Base-by-base conservation (phyloP, 92 coral and sea anemone species). In the Porites rus region DNA sequence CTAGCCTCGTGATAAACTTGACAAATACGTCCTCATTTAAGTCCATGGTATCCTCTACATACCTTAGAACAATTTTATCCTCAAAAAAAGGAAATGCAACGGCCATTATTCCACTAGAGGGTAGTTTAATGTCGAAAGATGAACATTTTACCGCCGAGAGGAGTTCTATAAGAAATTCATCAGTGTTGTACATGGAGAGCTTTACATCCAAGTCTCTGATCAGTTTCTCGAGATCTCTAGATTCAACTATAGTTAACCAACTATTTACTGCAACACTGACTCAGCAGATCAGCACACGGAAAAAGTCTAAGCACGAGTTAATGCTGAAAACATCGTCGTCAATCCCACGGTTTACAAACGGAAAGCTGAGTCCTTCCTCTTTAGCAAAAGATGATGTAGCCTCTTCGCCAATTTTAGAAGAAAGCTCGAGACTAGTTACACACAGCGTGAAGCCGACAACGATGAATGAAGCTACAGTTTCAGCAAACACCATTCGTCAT, bases 391-490 rank as follows among this genome's bases (percentile, higher is more conserved):
- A 3, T 38, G 46, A 3, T 38, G 46, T 38, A 38, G 46, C 46
- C 7, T 51, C 20, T 21, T 65, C 83, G 6, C 16, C 74, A 6
- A 17, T 64, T 11, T 0, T 60, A 38, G 18, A 56, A 28, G 16
- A 7, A 18, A 10, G 2, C 2, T 11, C 22, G 59, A 69, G 11
- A 69, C 31, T 52, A 50, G 65, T 52, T 16, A 3, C n/a, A 50
- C 43, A 51, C 31, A 81, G 67, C 65, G 54, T 31, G 38, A 17
- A 24, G 28, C 64, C 76, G 53, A 10, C 84, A 2, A 21, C 84
- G 53, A n/a, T 54, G 75, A 54, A 67, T 20, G 28, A 16, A 54
- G 75, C 6, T 51, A 21, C 51, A 1, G 16, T 1, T 7, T 38
- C 67, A 53, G 16, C 76, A 69, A 25, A 11, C 3, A 53, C 68